phyloP scores from a whole-genome alignment of 2,113 vertebrate species.

The Carassius carassius region DNA sequence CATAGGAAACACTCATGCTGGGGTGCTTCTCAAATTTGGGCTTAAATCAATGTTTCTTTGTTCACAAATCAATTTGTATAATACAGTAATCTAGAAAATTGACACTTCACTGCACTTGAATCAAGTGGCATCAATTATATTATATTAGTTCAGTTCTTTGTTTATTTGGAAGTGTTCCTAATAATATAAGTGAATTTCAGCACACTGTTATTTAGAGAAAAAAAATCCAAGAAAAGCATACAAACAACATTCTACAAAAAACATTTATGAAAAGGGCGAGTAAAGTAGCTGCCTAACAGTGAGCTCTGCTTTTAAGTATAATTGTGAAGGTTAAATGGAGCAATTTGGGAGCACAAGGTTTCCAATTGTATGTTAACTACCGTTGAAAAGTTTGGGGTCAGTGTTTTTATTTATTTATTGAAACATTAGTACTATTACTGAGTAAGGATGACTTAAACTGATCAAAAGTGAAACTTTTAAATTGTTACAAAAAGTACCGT shows the following conservation, averaged over 20 bases:
- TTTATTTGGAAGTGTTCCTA: neutral
- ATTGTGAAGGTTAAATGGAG: neutral
- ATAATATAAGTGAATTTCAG: neutral
- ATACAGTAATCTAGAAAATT: neutral
- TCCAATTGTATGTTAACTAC: neutral
- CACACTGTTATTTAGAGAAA: neutral
- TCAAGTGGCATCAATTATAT: constrained; percentile 1
- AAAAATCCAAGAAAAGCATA: neutral
- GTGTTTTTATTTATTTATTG: neutral
- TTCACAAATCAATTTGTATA: neutral
- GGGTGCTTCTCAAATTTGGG: neutral
- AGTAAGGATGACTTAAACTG: no score
- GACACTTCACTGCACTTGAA: neutral
- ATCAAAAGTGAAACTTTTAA: no score
- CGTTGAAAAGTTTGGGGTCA: neutral
- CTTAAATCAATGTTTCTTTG: neutral
- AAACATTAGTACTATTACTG: no score
- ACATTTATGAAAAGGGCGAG: neutral
- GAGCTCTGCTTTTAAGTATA: neutral
- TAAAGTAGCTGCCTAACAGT: neutral
- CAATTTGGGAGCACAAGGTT: no score
- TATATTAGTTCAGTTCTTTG: neutral
- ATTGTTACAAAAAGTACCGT: no score
- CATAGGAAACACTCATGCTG: neutral
- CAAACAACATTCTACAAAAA: neutral